A percentile compares a stretch with the other conserved stretches of the same genome.
phyloP scores from a whole-genome alignment of 2,888 invertebrate genomes.

The Eupsilia transversa region DNA sequence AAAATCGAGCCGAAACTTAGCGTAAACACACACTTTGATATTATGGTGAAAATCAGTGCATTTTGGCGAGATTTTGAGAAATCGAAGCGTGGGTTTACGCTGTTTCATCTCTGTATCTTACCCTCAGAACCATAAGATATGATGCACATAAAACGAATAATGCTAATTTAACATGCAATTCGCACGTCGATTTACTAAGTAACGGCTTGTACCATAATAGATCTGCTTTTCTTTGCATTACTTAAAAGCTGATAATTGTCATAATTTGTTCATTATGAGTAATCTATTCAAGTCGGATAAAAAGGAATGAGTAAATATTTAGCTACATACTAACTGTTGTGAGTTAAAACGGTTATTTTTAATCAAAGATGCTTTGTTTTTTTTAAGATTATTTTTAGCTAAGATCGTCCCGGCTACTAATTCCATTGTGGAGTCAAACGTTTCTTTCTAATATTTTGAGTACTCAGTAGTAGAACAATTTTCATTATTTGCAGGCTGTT shows the following conservation, averaged over 20 bases:
- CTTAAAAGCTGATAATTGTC: constrained; percentile 6
- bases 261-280: constrained; percentile 5
- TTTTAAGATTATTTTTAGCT: constrained; percentile 24
- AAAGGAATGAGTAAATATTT: constrained; percentile 11
- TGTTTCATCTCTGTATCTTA: neutral
- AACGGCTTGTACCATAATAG: neutral
- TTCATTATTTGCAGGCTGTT: constrained; percentile 3
- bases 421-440: constrained; percentile 16
- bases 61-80: no score
- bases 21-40: neutral
- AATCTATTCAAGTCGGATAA: neutral
- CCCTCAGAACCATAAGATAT: neutral
- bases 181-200: constrained; percentile 13
- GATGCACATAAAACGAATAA: neutral
- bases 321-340: neutral
- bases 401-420: constrained; percentile 13
- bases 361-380: constrained; percentile 20
- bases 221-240: constrained; percentile 18
- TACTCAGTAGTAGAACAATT: neutral
- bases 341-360: constrained; percentile 36
- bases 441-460: neutral
- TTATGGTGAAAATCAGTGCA: neutral
- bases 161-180: constrained; percentile 18
- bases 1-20: neutral
- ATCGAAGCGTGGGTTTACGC: neutral